Evolutionary conservation across 2,797 vertebrate species (phyloP).

Genomic region (Diplodus puntazzo): DNA sequence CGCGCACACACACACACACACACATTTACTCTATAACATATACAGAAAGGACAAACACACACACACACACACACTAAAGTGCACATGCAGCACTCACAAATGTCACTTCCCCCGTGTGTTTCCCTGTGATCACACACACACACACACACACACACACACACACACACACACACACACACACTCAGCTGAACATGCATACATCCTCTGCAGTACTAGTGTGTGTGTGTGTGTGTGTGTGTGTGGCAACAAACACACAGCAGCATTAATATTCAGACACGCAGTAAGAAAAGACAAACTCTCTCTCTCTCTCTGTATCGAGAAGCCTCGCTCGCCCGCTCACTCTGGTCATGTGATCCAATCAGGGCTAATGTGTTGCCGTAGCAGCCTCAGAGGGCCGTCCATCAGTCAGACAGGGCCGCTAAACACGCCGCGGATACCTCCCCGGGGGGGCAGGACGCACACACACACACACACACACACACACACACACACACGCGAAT

Average conservation of each 20-base stretch:
- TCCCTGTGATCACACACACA: slow-evolving; percentile 32
- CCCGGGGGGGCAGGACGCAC: background rate
- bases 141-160: no score
- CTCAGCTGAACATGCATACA: background rate
- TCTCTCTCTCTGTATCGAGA: background rate
- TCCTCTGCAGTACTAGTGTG: slow-evolving; percentile 15
- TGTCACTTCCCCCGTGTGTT: slow-evolving; percentile 34
- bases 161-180: slow-evolving; percentile 8
- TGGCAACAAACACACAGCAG: slow-evolving; percentile 22
- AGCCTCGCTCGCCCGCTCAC: background rate
- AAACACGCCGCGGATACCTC: slow-evolving; percentile 17
- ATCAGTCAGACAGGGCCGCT: slow-evolving; percentile 42
- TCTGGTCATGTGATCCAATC: slow-evolving; percentile 65
- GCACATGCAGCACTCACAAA: slow-evolving; percentile 35
- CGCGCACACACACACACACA: background rate
- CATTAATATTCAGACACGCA: slow-evolving; percentile 46
- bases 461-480: background rate
- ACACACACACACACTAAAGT: background rate
- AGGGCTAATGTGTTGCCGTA: slow-evolving; percentile 55
- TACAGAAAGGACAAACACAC: background rate
- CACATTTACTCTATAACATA: background rate
- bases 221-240: slow-evolving; percentile 15
- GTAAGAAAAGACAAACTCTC: slow-evolving; percentile 10
- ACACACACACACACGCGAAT: background rate
- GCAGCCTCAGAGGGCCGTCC: slow-evolving; percentile 32